Percentiles rank a stretch among this genome's conserved stretches.
Evolutionary conservation across 2,888 invertebrate species (phyloP).

Genomic region (Dione vanillae): DNA sequence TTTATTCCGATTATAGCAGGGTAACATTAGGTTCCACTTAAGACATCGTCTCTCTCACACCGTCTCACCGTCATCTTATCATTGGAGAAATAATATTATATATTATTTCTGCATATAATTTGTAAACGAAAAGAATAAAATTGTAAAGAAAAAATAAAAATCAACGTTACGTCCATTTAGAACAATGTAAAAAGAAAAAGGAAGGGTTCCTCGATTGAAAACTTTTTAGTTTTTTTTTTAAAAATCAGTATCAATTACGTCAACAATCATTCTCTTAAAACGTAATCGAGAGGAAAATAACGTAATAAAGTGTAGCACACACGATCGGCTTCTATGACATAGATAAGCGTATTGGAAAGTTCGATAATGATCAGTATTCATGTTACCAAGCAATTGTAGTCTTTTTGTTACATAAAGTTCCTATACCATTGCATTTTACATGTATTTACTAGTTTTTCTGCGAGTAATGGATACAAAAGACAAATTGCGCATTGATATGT

Average conservation of each 20-base stretch:
- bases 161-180: background rate
- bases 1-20: too few relatives aligned
- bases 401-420: conserved; percentile 58
- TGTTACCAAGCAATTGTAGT: conserved; percentile 77
- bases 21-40: too few relatives aligned
- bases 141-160: background rate
- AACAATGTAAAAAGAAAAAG: background rate
- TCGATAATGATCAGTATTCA: conserved; percentile 81
- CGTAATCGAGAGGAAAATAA: conserved; percentile 74
- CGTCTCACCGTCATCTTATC: too few relatives aligned
- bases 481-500: conserved; percentile 78
- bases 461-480: conserved; percentile 78
- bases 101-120: too few relatives aligned
- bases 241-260: background rate
- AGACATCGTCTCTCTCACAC: too few relatives aligned
- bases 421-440: conserved; percentile 78
- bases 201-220: background rate
- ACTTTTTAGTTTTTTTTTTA: background rate
- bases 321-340: conserved; percentile 71
- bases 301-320: conserved; percentile 60
- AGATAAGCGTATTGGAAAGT: conserved; percentile 74
- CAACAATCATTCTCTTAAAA: conserved; percentile 45
- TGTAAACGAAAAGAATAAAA: too few relatives aligned
- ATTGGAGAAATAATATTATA: too few relatives aligned
- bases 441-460: conserved; percentile 65